Percentiles rank a stretch among this genome's conserved stretches.
Conservation (phyloP, 2,888 invertebrate species). For the Julus scanicus region DNA sequence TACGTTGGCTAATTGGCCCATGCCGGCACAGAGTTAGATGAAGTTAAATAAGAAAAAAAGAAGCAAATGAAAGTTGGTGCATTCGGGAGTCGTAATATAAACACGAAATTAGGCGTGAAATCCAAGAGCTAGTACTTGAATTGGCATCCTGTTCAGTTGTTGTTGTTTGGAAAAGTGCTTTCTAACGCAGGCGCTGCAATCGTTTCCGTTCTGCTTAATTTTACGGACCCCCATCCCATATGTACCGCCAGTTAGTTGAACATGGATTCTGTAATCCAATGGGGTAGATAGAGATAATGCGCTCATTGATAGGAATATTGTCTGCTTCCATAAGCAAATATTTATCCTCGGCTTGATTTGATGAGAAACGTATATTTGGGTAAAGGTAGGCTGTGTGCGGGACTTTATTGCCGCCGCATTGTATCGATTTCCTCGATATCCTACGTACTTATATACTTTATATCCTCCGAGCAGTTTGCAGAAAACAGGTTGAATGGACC, state of each 20-base stretch:
- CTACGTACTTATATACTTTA: neutral
- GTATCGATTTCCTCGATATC: neutral
- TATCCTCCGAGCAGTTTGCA: slow-evolving; percentile 1
- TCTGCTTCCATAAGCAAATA: slow-evolving; percentile 41
- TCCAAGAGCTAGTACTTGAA: no score
- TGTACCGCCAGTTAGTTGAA: neutral
- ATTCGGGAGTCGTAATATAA: neutral
- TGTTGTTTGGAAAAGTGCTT: neutral
- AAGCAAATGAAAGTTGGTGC: neutral
- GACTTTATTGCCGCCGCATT: slow-evolving; percentile 23
- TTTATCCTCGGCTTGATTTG: slow-evolving; percentile 28
- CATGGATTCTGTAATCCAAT: slow-evolving; percentile 35
- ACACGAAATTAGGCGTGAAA: neutral
- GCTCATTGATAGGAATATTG: slow-evolving; percentile 18
- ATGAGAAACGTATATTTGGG: slow-evolving; percentile 38
- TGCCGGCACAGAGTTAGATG: no score
- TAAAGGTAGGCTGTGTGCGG: neutral
- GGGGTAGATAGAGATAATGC: slow-evolving; percentile 27
- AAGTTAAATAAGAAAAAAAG: neutral
- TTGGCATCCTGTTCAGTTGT: no score
- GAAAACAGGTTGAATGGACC: slow-evolving; percentile 38
- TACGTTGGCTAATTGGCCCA: no score
- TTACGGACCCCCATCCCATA: neutral
- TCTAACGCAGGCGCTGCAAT: no score
- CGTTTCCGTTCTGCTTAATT: slow-evolving; percentile 23